These are phyloP conservation scores for Papilio protenor DNA, from an alignment of 2,888 invertebrate genomes.

Conservation along the genomic window DNA sequence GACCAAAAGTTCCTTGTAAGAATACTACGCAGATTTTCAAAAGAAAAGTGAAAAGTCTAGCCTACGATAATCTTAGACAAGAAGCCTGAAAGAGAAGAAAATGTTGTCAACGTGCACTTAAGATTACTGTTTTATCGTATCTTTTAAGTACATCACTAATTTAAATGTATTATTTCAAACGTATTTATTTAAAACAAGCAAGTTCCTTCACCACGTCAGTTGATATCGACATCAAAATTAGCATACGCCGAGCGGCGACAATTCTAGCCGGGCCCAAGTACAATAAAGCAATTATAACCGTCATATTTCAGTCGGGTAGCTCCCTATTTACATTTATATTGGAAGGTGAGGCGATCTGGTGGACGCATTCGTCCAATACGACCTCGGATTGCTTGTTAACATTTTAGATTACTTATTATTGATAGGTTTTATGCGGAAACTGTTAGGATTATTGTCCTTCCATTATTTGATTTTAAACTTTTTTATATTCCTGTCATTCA, in stretches of 20 bases:
- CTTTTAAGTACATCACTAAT: background rate
- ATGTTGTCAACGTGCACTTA: no score
- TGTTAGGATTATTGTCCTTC: constrained; percentile 35
- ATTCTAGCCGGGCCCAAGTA: constrained; percentile 62
- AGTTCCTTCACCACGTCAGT: constrained; percentile 11
- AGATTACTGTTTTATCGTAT: background rate
- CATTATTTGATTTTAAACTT: background rate
- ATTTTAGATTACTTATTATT: constrained; percentile 46
- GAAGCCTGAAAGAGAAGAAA: no score
- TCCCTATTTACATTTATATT: constrained; percentile 83
- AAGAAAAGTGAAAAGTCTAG: no score
- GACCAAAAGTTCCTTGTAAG: no score
- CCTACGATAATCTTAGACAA: no score
- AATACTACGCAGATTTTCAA: no score
- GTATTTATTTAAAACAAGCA: constrained; percentile 25
- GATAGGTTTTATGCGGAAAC: background rate
- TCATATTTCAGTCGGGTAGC: constrained; percentile 75
- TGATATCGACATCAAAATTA: constrained; percentile 57
- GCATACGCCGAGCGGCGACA: constrained; percentile 62
- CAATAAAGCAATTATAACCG: constrained; percentile 84
- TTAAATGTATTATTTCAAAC: background rate
- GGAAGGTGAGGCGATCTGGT: constrained; percentile 58
- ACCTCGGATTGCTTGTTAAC: constrained; percentile 59
- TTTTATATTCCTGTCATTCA: background rate
- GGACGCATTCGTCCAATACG: constrained; percentile 49